A percentile compares a stretch with the other conserved stretches of the same genome.
These are phyloP conservation scores for Nasua narica DNA, from an alignment of 2,797 vertebrate genomes.

Conservation along the genomic window DNA sequence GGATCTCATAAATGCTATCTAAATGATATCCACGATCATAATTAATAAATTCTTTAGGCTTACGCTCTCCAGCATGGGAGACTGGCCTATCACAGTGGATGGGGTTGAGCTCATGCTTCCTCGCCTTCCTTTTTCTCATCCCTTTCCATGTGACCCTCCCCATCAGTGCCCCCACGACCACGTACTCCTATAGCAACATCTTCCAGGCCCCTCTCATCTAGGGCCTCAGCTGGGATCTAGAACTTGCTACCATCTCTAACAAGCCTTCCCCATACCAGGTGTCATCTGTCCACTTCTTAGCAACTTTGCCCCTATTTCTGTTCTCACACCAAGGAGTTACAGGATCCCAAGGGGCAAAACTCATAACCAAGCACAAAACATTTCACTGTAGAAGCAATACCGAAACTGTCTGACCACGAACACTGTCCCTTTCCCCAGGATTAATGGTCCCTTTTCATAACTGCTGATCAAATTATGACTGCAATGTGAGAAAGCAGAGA, in stretches of 20 bases:
- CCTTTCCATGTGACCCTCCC: fast-evolving
- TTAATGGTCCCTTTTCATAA: constrained; percentile 75
- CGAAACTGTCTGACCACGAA: constrained; percentile 28
- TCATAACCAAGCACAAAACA: constrained; percentile 55
- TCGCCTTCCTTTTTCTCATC: background rate
- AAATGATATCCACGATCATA: background rate
- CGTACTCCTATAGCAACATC: background rate
- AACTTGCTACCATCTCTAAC: background rate
- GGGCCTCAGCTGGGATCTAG: background rate
- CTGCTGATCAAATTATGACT: constrained; percentile 74
- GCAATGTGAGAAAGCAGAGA: constrained; percentile 47
- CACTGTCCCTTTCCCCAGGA: constrained; percentile 62
- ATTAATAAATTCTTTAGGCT: background rate
- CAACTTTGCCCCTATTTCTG: constrained; percentile 23
- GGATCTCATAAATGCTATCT: background rate
- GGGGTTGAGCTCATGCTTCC: background rate
- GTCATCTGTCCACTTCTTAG: background rate
- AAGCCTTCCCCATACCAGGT: background rate
- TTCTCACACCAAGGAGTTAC: constrained; percentile 14
- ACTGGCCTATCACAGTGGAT: background rate
- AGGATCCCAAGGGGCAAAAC: constrained; percentile 42
- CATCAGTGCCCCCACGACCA: background rate
- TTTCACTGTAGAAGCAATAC: constrained; percentile 56
- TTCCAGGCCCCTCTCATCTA: background rate
- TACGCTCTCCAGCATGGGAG: background rate